A percentile compares a stretch with the other conserved stretches of the same genome.
Conservation (phyloP, 2,113 vertebrate genomes). For the Pachycephala philippinensis region DNA sequence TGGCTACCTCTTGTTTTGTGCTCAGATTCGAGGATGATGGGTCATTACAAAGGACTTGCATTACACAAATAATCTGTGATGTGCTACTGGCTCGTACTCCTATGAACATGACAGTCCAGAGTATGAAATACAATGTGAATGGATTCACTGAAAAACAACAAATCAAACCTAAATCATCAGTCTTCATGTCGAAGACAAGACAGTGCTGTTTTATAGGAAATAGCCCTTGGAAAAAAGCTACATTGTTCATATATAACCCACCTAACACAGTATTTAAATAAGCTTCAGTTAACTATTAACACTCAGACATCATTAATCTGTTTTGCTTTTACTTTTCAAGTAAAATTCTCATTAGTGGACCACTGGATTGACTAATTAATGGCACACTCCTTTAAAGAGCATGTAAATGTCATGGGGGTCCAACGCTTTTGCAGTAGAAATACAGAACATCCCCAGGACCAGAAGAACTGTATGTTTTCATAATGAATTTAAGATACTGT, state of each 20-base stretch:
- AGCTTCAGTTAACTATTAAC: background rate
- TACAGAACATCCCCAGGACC: background rate
- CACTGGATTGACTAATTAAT: background rate
- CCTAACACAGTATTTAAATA: background rate
- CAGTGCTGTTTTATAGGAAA: background rate
- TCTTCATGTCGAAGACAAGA: background rate
- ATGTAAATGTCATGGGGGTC: background rate
- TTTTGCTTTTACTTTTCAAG: slow-evolving; percentile 9
- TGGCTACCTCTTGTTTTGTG: background rate
- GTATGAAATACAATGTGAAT: background rate
- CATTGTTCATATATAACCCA: background rate
- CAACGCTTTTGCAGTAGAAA: background rate
- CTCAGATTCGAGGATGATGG: background rate
- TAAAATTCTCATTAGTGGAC: background rate
- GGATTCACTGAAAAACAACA: background rate
- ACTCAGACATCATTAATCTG: background rate
- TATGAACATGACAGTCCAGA: background rate
- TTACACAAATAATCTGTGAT: background rate
- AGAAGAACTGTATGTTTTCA: background rate
- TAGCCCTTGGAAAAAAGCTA: background rate
- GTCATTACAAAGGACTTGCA: background rate
- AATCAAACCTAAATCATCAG: background rate
- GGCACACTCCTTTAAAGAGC: background rate
- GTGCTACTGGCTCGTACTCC: background rate
- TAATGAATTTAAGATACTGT: background rate